Percentiles rank a stretch among this genome's conserved stretches.
phyloP scores from a whole-genome alignment of 2,113 vertebrate species.

The Oncorhynchus kisutch region DNA sequence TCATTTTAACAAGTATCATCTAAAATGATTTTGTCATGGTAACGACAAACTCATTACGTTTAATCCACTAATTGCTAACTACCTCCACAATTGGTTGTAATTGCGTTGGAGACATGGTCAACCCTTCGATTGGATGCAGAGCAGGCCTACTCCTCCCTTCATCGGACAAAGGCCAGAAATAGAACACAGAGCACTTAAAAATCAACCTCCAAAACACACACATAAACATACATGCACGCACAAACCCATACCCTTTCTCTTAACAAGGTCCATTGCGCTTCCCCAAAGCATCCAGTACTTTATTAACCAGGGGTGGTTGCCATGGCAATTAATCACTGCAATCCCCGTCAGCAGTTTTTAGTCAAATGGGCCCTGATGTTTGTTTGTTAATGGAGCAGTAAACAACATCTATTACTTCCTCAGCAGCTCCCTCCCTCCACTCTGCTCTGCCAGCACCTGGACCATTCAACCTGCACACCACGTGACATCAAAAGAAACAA shows the following conservation, averaged over 20 bases:
- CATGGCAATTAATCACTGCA: constrained; percentile 96
- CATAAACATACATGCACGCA: not conserved
- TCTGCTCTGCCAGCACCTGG: constrained; percentile 53
- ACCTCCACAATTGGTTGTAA: constrained; percentile 96
- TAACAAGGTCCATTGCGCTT: constrained; percentile 66
- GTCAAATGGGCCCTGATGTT: constrained; percentile 88
- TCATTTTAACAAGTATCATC: constrained; percentile 76
- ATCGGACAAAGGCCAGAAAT: constrained; percentile 85
- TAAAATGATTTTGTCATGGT: constrained; percentile 78
- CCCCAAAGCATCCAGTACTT: constrained; percentile 77
- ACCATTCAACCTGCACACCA: constrained; percentile 44
- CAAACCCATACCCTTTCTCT: constrained; percentile 46
- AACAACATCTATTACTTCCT: constrained; percentile 67
- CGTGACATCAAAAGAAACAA: constrained; percentile 39
- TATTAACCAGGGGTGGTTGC: constrained; percentile 88
- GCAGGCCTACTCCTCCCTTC: constrained; percentile 77
- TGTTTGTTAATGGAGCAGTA: constrained; percentile 74
- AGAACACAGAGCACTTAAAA: constrained; percentile 71
- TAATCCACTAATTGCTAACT: constrained; percentile 99
- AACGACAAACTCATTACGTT: constrained; percentile 92
- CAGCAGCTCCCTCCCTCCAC: constrained; percentile 33
- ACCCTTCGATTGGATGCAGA: constrained; percentile 91
- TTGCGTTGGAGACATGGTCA: constrained; percentile 89
- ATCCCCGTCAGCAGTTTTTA: constrained; percentile 94
- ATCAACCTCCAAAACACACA: constrained; percentile 44